These are phyloP conservation scores for Tetheella fluctuosa DNA, from an alignment of 2,888 invertebrate species.

Conservation along the genomic window DNA sequence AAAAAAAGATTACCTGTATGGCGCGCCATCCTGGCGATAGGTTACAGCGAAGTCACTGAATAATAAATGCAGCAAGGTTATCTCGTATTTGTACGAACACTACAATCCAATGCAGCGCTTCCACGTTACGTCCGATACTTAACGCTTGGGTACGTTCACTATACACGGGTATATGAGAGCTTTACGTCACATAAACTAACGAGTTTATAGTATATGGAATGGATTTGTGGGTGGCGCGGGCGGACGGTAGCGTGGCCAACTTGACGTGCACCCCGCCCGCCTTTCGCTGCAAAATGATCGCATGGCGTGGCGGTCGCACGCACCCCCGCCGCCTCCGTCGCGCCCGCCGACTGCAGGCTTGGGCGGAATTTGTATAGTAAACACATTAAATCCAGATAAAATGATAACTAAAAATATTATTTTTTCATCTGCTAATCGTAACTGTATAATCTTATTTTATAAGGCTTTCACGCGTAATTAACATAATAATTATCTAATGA, in stretches of 20 bases:
- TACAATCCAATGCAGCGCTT: conserved; percentile 46
- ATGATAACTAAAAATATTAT: conserved; percentile 19
- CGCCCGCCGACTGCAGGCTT: conserved; percentile 54
- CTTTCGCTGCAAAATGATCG: conserved; percentile 74
- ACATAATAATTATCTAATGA: too few relatives aligned
- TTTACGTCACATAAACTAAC: conserved; percentile 75
- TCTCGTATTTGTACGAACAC: conserved; percentile 51
- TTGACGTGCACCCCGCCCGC: conserved; percentile 71
- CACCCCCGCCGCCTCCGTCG: conserved; percentile 50
- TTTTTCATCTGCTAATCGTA: too few relatives aligned
- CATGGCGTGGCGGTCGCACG: conserved; percentile 72
- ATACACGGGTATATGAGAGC: conserved; percentile 50
- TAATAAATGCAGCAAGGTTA: conserved; percentile 80
- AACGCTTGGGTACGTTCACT: conserved; percentile 42
- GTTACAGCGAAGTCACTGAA: conserved; percentile 75
- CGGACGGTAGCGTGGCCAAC: conserved; percentile 30
- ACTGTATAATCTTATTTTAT: too few relatives aligned
- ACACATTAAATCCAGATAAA: conserved; percentile 52
- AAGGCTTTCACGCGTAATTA: too few relatives aligned
- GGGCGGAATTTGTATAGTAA: conserved; percentile 54
- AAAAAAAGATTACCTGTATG: conserved; percentile 64
- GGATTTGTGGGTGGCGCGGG: conserved; percentile 46
- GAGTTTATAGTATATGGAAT: conserved; percentile 67
- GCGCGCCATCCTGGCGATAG: conserved; percentile 78
- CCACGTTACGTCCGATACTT: conserved; percentile 43